Evolutionary conservation across 2,888 invertebrate species (phyloP).

Genomic region (Caenorhabditis auriculariae): DNA sequence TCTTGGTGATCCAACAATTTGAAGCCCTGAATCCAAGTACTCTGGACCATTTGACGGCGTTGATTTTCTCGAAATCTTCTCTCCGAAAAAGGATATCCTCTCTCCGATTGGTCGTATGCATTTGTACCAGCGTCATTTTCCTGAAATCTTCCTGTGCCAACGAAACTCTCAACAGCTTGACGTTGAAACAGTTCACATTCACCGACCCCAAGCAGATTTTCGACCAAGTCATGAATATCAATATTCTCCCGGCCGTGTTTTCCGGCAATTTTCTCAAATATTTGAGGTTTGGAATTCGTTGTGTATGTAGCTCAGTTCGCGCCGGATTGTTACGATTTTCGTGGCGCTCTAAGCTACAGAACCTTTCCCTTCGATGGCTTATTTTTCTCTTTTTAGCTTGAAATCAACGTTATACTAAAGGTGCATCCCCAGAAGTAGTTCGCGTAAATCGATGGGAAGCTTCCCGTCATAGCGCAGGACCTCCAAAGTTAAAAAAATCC

Average conservation of each 20-base stretch:
- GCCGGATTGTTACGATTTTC: too few relatives aligned
- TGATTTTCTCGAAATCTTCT: conserved; percentile 6
- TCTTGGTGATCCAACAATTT: conserved; percentile 20
- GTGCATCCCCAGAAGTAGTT: too few relatives aligned
- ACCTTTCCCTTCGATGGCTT: too few relatives aligned
- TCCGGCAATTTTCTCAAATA: conserved; percentile 12
- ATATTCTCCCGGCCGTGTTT: conserved; percentile 13
- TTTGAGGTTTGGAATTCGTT: too few relatives aligned
- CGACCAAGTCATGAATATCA: conserved; percentile 6
- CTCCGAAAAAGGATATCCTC: conserved; percentile 2
- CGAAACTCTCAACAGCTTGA: conserved; percentile 12
- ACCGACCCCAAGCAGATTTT: conserved; percentile 16
- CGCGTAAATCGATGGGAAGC: too few relatives aligned
- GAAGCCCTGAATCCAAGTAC: conserved; percentile 19
- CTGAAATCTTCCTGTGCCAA: conserved; percentile 13
- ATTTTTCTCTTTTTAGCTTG: too few relatives aligned
- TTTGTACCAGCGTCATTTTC: conserved; percentile 14
- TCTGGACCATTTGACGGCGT: conserved; percentile 12
- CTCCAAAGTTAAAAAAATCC: too few relatives aligned
- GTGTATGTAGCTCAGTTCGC: too few relatives aligned
- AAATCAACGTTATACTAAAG: too few relatives aligned
- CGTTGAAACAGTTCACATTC: conserved; percentile 16
- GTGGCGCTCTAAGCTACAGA: too few relatives aligned
- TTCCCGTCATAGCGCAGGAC: too few relatives aligned
- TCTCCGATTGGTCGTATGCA: conserved; percentile 12